A percentile compares a stretch with the other conserved stretches of the same genome.
phyloP scores from a whole-genome alignment of 2,888 invertebrate species.

The Heliconius sara region DNA sequence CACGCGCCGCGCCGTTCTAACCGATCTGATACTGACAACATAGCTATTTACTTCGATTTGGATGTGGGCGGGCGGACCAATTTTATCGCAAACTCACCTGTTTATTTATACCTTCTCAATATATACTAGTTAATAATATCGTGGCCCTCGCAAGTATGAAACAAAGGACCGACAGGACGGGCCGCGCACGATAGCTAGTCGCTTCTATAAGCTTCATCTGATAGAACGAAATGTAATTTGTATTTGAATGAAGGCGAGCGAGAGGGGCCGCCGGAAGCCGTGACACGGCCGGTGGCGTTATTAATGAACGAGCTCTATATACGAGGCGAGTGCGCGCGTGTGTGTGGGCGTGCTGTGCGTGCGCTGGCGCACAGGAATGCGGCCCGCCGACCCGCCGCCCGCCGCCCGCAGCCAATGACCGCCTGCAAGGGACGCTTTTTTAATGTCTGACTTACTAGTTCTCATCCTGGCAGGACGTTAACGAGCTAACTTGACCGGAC shows the following conservation, averaged over 20 bases:
- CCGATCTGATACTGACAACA: slow-evolving; percentile 66
- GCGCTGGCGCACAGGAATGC: slow-evolving; percentile 81
- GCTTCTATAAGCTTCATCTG: slow-evolving; percentile 59
- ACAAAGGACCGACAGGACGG: not conserved
- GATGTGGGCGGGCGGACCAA: slow-evolving; percentile 45
- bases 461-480: slow-evolving; percentile 72
- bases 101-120: slow-evolving; percentile 34
- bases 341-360: slow-evolving; percentile 72
- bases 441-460: slow-evolving; percentile 71
- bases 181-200: not conserved
- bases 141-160: slow-evolving; percentile 16
- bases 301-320: slow-evolving; percentile 73
- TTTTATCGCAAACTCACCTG: slow-evolving; percentile 41
- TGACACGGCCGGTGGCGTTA: slow-evolving; percentile 73
- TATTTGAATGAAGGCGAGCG: slow-evolving; percentile 69
- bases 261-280: slow-evolving; percentile 72
- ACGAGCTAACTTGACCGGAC: slow-evolving; percentile 62
- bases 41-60: slow-evolving; percentile 57
- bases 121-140: slow-evolving; percentile 13
- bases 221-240: slow-evolving; percentile 67
- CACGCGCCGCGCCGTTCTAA: slow-evolving; percentile 58
- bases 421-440: slow-evolving; percentile 79
- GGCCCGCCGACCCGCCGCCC: slow-evolving; percentile 78
- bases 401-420: slow-evolving; percentile 83
- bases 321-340: slow-evolving; percentile 49